A percentile compares a stretch with the other conserved stretches of the same genome.
Conservation (phyloP, 2,797 vertebrate species). For the Pelodytes ibericus region DNA sequence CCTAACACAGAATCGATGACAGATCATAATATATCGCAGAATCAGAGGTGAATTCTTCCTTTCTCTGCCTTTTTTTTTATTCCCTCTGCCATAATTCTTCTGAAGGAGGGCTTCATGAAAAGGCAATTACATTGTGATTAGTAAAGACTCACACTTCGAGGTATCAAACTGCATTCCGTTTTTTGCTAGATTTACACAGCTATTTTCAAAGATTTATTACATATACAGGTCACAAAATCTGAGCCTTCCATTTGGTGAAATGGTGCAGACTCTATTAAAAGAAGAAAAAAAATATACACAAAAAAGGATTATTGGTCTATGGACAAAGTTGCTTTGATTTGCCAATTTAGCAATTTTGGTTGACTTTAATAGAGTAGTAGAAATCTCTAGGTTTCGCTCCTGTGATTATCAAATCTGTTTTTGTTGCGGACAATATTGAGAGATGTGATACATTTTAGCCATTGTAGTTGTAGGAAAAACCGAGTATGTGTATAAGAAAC, state of each 20-base stretch:
- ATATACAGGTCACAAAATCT: constrained; percentile 60
- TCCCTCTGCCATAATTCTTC: constrained; percentile 60
- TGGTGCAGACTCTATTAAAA: constrained; percentile 69
- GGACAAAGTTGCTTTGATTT: constrained; percentile 25
- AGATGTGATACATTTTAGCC: constrained; percentile 2
- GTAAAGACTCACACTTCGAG: constrained; percentile 66
- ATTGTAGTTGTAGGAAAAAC: neutral
- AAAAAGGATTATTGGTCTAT: constrained; percentile 39
- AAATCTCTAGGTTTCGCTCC: constrained; percentile 7
- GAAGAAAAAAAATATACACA: constrained; percentile 59
- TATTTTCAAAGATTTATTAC: constrained; percentile 59
- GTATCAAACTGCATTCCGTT: constrained; percentile 69
- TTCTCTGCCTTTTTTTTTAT: constrained; percentile 57
- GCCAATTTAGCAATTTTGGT: constrained; percentile 39
- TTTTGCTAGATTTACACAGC: constrained; percentile 64
- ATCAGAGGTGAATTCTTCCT: constrained; percentile 60
- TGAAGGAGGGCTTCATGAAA: constrained; percentile 63
- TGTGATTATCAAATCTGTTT: constrained; percentile 13
- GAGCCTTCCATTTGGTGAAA: constrained; percentile 57
- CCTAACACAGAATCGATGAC: constrained; percentile 55
- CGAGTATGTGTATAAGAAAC: neutral
- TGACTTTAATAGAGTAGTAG: constrained; percentile 27
- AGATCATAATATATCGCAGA: constrained; percentile 60
- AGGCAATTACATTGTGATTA: constrained; percentile 72
- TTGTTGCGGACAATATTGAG: constrained; percentile 12